phyloP scores from a whole-genome alignment of 2,113 vertebrate genomes.

The Baryphthengus martii region DNA sequence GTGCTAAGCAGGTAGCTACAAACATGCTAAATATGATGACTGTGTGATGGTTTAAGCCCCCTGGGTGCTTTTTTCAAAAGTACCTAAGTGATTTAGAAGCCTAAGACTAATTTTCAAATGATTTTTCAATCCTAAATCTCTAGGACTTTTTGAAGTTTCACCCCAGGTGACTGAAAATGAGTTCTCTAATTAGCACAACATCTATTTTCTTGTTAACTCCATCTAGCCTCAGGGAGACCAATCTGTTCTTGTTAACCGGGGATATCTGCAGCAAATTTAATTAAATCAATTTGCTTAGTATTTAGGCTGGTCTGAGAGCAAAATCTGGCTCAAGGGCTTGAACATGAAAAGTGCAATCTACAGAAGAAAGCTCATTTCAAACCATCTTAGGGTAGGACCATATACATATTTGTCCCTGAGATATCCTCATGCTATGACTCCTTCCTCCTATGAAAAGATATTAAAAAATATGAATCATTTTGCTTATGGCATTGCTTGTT shows the following conservation, averaged over 20 bases:
- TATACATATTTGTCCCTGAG: not conserved
- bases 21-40: not conserved
- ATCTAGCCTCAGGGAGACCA: slow-evolving; percentile 45
- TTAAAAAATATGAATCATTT: not conserved
- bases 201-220: slow-evolving; percentile 53
- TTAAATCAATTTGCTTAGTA: slow-evolving; percentile 39
- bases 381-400: not conserved
- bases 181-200: slow-evolving; percentile 62
- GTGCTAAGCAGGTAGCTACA: not conserved
- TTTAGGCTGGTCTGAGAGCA: slow-evolving; percentile 13
- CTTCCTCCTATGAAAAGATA: not conserved
- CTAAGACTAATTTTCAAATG: not conserved
- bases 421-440: not conserved
- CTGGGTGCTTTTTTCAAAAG: not conserved
- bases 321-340: slow-evolving; percentile 27
- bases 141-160: slow-evolving; percentile 25
- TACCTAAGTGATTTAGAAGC: slow-evolving; percentile 8
- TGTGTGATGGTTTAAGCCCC: not conserved
- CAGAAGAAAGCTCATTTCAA: not conserved
- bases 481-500: not conserved
- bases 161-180: slow-evolving; percentile 44
- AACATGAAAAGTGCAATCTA: not conserved
- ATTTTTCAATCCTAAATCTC: slow-evolving; percentile 16
- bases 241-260: slow-evolving; percentile 45
- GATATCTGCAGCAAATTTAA: slow-evolving; percentile 52